These are phyloP conservation scores for Melikaiella ostensackeni DNA, from an alignment of 2,888 invertebrate genomes.

Conservation along the genomic window DNA sequence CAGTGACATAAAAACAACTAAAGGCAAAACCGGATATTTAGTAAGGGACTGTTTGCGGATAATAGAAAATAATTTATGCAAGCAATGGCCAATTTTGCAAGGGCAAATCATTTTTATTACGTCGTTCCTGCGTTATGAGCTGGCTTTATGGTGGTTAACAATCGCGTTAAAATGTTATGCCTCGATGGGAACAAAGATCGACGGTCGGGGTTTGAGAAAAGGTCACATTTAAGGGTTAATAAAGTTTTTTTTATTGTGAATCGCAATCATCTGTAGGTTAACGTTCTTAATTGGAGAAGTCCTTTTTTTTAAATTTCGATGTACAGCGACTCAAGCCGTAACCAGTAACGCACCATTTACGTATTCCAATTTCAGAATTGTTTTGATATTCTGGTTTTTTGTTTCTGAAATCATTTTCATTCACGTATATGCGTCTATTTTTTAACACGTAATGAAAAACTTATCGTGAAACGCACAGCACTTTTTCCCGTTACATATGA, in stretches of 20 bases:
- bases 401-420: too few relatives aligned
- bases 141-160: not conserved
- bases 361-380: too few relatives aligned
- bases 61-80: not conserved
- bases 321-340: too few relatives aligned
- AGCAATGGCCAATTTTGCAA: not conserved
- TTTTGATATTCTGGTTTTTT: too few relatives aligned
- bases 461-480: too few relatives aligned
- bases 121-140: not conserved
- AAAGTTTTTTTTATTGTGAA: not conserved
- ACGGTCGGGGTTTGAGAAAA: not conserved
- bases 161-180: conserved; percentile 10
- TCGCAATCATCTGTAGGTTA: not conserved
- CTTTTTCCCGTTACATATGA: not conserved
- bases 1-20: not conserved
- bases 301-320: not conserved
- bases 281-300: not conserved
- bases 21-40: not conserved
- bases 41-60: not conserved
- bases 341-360: too few relatives aligned
- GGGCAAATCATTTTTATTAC: not conserved
- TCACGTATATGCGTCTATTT: too few relatives aligned
- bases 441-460: too few relatives aligned
- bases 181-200: not conserved
- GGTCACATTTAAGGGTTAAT: conserved; percentile 4